Evolutionary conservation across 2,888 invertebrate genomes (phyloP), one percentile per base, ranked within the genome.

Genomic region (Frankliniella intonsa): DNA sequence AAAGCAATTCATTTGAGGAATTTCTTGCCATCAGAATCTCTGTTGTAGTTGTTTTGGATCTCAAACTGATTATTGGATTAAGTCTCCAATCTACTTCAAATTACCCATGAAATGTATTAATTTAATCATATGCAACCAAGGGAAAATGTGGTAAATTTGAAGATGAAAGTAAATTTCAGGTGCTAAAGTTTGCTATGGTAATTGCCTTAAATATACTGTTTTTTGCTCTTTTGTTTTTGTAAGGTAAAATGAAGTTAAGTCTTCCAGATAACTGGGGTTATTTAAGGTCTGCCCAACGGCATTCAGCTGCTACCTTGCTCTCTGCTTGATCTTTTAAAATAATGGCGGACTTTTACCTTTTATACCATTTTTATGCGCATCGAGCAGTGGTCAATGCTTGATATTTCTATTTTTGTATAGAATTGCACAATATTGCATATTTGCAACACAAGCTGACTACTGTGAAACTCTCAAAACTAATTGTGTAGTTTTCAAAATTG

Each of bases 361-460:
- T 76, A 76, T 76, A 76, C 69, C 22, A 76, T 76, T 76, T 76
- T 76, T 76, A 76, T 22, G 25, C 22, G 25, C 25, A 22, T 25
- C 25, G 25, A 25, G 69, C 62, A 62, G 25, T 25, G 2, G 25
- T 76, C 38, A 38, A 38, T 38, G 25, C 22, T 76, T 76, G 9
- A 12, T 12, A 22, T 8, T 22, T 76, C 69, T 76, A 76, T 76
- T 76, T 76, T 76, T 76, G 22, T 76, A 76, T 76, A 76, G 69
- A 76, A 22, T 25, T 12, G n/a, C 25, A 25, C 69, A 19, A 55
- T 55, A 55, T 19, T 55, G 17, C 55, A 17, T 55, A 55, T 5
- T 7, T 55, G 19, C 55, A 14, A 19, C 19, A 19, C 25, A 76
- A 22, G 10, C 8, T 7, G 22, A 25, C 17, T 19, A 55, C 55